phyloP scores from a whole-genome alignment of 2,888 invertebrate species.

The Polydrusus tereticollis region DNA sequence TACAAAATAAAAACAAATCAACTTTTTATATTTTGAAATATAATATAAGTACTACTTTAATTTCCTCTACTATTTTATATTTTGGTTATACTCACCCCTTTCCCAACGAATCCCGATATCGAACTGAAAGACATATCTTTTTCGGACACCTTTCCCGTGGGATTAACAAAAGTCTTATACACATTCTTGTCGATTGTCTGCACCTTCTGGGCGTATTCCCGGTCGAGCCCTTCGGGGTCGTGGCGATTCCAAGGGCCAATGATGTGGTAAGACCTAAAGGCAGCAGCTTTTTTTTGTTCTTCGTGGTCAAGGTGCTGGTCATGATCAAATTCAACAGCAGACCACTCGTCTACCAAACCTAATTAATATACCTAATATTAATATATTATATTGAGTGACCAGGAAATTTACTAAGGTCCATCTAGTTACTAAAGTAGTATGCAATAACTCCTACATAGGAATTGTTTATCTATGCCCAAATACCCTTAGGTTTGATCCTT shows the following conservation, averaged over 20 bases:
- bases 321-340: background rate
- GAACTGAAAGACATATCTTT: conserved; percentile 28
- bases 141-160: conserved; percentile 30
- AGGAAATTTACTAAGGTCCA: no score
- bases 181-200: conserved; percentile 48
- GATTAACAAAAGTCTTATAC: conserved; percentile 57
- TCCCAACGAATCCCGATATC: conserved; percentile 25
- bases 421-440: no score
- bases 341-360: background rate
- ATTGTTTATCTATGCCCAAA: no score
- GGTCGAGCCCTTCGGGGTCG: conserved; percentile 42
- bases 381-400: no score
- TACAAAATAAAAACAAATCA: no score
- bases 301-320: conserved; percentile 14
- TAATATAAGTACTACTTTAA: no score
- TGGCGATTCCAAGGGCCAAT: conserved; percentile 44
- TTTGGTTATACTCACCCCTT: conserved; percentile 17
- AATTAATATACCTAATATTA: no score
- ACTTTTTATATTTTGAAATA: no score
- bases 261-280: conserved; percentile 45
- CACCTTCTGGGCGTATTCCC: conserved; percentile 1
- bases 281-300: background rate
- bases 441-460: no score
- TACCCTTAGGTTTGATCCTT: no score
- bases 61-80: no score